A percentile compares a stretch with the other conserved stretches of the same genome.
phyloP scores from a whole-genome alignment of 1,140 invertebrate genomes.

The Eriosoma lanigerum region DNA sequence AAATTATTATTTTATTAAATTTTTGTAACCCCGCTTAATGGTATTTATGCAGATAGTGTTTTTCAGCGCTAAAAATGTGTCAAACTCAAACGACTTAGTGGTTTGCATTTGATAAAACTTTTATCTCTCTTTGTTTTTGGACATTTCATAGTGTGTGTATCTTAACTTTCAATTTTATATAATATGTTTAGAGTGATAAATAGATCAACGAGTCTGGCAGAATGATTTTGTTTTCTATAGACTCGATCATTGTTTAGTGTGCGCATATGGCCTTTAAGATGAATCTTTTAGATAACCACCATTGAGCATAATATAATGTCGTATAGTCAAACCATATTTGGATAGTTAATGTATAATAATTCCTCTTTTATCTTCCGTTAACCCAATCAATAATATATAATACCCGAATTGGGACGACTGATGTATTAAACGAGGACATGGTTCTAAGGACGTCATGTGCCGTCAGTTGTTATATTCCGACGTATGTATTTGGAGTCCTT shows the following conservation, averaged over 20 bases:
- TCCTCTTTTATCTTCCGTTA: conserved; percentile 12
- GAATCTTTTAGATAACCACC: background rate
- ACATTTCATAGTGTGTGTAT: background rate
- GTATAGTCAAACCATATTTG: background rate
- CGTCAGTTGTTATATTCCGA: conserved; percentile 6
- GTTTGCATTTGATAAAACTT: too few species aligned
- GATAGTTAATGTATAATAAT: background rate
- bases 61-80: background rate
- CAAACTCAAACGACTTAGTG: too few species aligned
- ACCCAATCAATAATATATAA: background rate
- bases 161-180: conserved; percentile 10
- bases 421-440: conserved; percentile 2
- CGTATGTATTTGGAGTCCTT: background rate
- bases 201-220: background rate
- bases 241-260: conserved; percentile 15
- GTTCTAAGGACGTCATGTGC: conserved; percentile 20
- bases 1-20: too few species aligned
- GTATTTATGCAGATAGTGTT: background rate
- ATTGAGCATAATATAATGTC: background rate
- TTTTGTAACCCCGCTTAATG: background rate
- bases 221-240: conserved; percentile 26
- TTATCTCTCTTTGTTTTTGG: background rate
- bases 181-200: background rate
- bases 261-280: conserved; percentile 14
- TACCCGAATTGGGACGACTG: conserved; percentile 4